Percentiles rank a stretch among this genome's conserved stretches.
These are phyloP conservation scores for Cyclophora albipunctata DNA, from an alignment of 2,888 invertebrate genomes.

Conservation along the genomic window DNA sequence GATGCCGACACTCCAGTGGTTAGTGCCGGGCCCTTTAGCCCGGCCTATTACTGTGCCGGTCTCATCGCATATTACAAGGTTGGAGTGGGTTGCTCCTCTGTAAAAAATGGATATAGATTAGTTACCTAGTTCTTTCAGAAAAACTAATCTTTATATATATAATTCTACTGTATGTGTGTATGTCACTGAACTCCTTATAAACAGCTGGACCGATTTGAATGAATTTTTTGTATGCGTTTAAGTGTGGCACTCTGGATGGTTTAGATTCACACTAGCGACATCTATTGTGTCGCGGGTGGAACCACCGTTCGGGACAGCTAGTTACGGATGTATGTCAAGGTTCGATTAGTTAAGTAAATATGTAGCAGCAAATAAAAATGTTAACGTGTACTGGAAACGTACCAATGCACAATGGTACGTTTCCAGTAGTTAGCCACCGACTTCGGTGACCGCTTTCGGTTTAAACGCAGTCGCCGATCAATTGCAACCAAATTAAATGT, in stretches of 20 bases:
- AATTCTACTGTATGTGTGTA: too few relatives aligned
- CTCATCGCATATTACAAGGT: slow-evolving; percentile 83
- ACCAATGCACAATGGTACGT: background rate
- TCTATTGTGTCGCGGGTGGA: too few relatives aligned
- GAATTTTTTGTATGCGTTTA: too few relatives aligned
- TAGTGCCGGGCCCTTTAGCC: slow-evolving; percentile 83
- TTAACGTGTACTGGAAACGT: too few relatives aligned
- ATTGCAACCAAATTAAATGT: too few relatives aligned
- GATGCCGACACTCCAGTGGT: slow-evolving; percentile 90
- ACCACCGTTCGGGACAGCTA: too few relatives aligned
- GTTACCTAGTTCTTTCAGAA: slow-evolving; percentile 2
- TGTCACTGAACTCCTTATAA: too few relatives aligned
- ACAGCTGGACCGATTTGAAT: too few relatives aligned
- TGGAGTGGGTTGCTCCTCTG: slow-evolving; percentile 92
- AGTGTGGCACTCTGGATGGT: background rate
- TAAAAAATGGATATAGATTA: slow-evolving; percentile 20
- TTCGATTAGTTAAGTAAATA: background rate
- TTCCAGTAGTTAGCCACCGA: background rate
- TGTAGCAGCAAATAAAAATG: background rate
- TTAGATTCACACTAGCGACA: too few relatives aligned
- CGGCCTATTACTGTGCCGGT: slow-evolving; percentile 80
- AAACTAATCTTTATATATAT: background rate
- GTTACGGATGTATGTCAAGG: background rate
- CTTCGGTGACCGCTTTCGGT: too few relatives aligned
- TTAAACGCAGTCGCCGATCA: too few relatives aligned